These are phyloP conservation scores for Tubiluchus corallicola DNA, from an alignment of 2,888 invertebrate genomes.

Conservation along the genomic window DNA sequence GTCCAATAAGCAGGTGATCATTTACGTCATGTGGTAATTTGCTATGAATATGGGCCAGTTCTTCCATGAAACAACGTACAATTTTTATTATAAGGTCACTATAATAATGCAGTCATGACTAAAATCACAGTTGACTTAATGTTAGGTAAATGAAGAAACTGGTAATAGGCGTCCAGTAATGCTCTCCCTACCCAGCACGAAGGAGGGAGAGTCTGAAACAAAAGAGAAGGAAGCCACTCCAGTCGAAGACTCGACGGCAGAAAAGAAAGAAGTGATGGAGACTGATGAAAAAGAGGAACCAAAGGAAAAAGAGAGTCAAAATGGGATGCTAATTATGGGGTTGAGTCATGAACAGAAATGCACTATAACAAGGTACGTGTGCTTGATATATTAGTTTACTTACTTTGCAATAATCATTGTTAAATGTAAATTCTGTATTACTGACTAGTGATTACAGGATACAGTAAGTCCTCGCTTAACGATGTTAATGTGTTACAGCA, in stretches of 20 bases:
- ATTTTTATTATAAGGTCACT: no score
- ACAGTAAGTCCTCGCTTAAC: no score
- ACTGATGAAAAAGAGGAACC: conserved; percentile 10
- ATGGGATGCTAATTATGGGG: conserved; percentile 10
- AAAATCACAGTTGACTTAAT: no score
- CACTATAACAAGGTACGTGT: background rate
- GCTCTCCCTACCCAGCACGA: conserved; percentile 32
- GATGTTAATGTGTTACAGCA: no score
- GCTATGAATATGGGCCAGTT: no score
- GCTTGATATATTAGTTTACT: conserved; percentile 1
- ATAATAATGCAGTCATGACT: no score
- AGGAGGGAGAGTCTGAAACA: conserved; percentile 12
- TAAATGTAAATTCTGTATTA: no score
- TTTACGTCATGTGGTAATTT: no score
- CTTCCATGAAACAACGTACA: no score
- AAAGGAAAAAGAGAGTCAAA: conserved; percentile 11
- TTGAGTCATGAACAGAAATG: conserved; percentile 9
- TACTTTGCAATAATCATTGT: no score
- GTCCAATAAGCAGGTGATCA: no score
- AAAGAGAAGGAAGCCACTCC: background rate
- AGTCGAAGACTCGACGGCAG: conserved; percentile 22
- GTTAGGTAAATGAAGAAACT: conserved; percentile 50
- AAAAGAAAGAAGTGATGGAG: conserved; percentile 10
- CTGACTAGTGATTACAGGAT: no score
- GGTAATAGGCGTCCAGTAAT: conserved; percentile 60